These are phyloP conservation scores for Lacerta agilis DNA, from an alignment of 2,797 vertebrate genomes.

Conservation along the genomic window DNA sequence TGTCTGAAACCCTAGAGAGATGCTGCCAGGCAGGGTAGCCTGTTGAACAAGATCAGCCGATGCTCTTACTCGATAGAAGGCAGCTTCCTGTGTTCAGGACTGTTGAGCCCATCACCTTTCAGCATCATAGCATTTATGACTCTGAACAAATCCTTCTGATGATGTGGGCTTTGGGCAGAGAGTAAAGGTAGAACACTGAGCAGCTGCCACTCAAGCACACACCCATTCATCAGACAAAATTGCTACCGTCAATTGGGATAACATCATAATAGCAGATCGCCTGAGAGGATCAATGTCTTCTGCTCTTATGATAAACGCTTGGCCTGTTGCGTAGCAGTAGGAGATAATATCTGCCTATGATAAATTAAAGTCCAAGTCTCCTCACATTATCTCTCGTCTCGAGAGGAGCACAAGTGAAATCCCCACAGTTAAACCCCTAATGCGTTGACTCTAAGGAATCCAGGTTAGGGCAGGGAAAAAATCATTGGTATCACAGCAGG, in stretches of 20 bases:
- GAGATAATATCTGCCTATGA: conserved; percentile 51
- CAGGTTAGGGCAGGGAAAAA: neutral
- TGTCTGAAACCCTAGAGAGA: too few relatives aligned
- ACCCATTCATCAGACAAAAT: conserved; percentile 60
- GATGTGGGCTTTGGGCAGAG: conserved; percentile 23
- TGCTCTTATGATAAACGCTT: conserved; percentile 56
- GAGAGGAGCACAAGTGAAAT: conserved; percentile 8
- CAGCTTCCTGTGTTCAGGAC: neutral
- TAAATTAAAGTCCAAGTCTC: conserved; percentile 49
- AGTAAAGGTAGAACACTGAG: conserved; percentile 41
- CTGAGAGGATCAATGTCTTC: conserved; percentile 58
- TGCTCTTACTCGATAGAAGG: too few relatives aligned
- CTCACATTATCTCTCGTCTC: conserved; percentile 51
- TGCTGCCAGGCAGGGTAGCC: too few relatives aligned
- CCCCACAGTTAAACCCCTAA: conserved; percentile 28
- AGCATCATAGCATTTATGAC: conserved; percentile 18
- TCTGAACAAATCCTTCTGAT: conserved; percentile 29
- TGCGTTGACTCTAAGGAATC: conserved; percentile 12
- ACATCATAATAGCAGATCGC: conserved; percentile 59
- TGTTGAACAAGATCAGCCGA: too few relatives aligned
- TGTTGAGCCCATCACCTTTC: neutral
- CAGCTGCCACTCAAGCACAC: conserved; percentile 46
- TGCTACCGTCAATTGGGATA: conserved; percentile 54
- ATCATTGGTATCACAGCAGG: conserved; percentile 31
- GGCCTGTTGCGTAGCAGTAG: conserved; percentile 49